Evolutionary conservation across 2,797 vertebrate genomes (phyloP).

Genomic region (Vespertilio murinus): DNA sequence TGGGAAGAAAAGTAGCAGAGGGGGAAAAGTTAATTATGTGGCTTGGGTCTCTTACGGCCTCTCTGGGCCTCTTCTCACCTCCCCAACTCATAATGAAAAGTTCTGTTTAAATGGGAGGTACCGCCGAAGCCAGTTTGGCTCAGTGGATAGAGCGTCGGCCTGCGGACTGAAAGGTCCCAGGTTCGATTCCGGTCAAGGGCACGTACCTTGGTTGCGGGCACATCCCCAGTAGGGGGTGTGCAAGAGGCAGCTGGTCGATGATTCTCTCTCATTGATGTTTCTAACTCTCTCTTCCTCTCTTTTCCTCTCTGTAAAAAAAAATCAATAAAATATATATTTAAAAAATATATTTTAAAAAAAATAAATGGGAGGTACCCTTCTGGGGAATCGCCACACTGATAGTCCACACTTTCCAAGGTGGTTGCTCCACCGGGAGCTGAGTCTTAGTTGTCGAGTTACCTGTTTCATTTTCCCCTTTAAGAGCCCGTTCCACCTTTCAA

Average conservation of each 20-base stretch:
- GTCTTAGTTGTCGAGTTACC: not conserved
- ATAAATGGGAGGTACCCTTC: not conserved
- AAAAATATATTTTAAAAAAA: too few species aligned
- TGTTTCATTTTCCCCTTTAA: not conserved
- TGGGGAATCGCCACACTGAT: not conserved
- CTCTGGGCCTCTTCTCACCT: not conserved
- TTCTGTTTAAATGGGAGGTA: not conserved
- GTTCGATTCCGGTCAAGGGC: too few species aligned
- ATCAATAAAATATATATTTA: too few species aligned
- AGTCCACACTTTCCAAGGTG: not conserved
- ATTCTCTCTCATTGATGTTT: too few species aligned
- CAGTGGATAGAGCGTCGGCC: too few species aligned
- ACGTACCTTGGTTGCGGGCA: too few species aligned
- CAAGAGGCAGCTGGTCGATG: too few species aligned
- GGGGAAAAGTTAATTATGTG: not conserved
- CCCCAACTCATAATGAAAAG: not conserved
- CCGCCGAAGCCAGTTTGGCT: too few species aligned
- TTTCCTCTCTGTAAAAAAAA: too few species aligned
- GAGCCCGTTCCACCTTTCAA: not conserved
- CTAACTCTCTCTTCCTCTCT: too few species aligned
- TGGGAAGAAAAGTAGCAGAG: not conserved
- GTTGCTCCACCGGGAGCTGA: not conserved
- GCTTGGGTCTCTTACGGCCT: not conserved
- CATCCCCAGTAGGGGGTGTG: too few species aligned
- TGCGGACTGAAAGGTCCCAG: too few species aligned